Evolutionary conservation across 2,113 vertebrate genomes (phyloP).

Genomic region (Pachyramphus minor): DNA sequence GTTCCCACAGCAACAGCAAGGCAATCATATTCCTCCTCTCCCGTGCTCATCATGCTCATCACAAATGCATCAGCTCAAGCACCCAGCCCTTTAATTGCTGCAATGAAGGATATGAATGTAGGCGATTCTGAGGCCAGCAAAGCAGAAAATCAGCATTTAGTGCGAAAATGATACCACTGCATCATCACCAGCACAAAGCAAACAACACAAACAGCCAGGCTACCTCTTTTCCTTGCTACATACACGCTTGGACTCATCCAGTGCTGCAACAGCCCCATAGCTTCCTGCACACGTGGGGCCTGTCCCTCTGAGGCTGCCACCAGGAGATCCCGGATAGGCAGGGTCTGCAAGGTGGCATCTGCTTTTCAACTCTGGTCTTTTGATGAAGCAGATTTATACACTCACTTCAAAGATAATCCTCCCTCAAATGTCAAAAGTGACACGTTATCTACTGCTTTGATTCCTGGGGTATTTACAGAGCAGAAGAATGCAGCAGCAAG

Average conservation of each 20-base stretch:
- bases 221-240: background rate
- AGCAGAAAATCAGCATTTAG: constrained; percentile 68
- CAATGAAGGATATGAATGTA: constrained; percentile 36
- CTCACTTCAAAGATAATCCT: background rate
- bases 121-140: constrained; percentile 42
- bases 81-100: constrained; percentile 50
- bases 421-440: background rate
- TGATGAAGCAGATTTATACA: background rate
- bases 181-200: constrained; percentile 32
- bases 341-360: background rate
- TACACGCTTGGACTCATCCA: fast-evolving
- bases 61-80: background rate
- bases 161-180: constrained; percentile 43
- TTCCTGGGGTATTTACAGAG: background rate
- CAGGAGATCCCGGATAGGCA: background rate
- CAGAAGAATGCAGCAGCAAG: background rate
- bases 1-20: constrained; percentile 4
- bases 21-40: background rate
- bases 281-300: fast-evolving
- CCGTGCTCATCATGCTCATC: background rate
- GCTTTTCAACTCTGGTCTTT: background rate
- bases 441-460: background rate
- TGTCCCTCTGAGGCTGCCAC: background rate
- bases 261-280: background rate
- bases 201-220: background rate